Base-by-base conservation (phyloP, 2,113 vertebrate genomes). In the Struthio camelus region DNA sequence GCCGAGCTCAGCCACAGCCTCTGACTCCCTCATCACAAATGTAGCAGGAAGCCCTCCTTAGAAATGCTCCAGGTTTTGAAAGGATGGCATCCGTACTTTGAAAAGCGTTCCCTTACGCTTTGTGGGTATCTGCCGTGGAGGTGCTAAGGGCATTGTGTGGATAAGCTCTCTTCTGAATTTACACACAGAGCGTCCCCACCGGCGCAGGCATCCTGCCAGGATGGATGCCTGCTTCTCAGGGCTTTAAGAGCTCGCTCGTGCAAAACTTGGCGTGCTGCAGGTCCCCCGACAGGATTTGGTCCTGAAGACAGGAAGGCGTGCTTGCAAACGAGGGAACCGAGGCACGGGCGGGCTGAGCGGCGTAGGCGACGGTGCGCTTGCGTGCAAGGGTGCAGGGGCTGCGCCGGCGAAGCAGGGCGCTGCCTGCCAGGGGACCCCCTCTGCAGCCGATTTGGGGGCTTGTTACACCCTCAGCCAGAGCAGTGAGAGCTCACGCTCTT, bases 111-210 rank as follows among this genome's bases (percentile, higher is more conserved):
- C 61, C 16, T 46, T 11, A 11, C 14, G 24, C 61, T 78, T 23
- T 58, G 46, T 85, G 87, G 56, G 38, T 34, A 51, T n/a, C 32
- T 59, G 27, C 36, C 0, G 22, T 3, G 34, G 25, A 81, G 46
- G 30, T 34, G 1, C 59, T 5, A 36, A 82, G 61, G 67, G 59
- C 13, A 3, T 56, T 38, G 44, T 3, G 25, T 24, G 69, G 65
- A 40, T 54, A 6, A 42, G 17, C 16, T 48, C 82, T 34, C 40
- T 20, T 72, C 16, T n/a, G 51, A 18, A 64, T 36, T 54, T 30
- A 12, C 23, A 2, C 0, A 0, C 51, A 36, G 46, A 54, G 42
- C 46, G 44, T 19, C 44, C 34, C n/a, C 25, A n/a, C 50, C 1
- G 0, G 42, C 0, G 71, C 50, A 28, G 69, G 54, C 20, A 6